A percentile compares a stretch with the other conserved stretches of the same genome.
phyloP scores from a whole-genome alignment of 2,113 vertebrate species.

The Xerus inauris region DNA sequence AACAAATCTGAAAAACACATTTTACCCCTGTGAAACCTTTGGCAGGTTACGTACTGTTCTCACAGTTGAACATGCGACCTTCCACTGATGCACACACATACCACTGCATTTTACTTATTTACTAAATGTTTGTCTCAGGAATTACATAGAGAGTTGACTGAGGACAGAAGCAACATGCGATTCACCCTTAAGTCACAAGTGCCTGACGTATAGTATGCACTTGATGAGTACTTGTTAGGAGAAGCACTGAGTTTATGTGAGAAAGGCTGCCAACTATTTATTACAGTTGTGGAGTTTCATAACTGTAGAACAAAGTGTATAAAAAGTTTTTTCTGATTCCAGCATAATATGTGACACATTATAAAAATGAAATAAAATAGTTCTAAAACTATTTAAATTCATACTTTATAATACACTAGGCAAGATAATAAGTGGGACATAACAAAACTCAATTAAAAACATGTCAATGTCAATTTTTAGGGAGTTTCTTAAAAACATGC shows the following conservation, averaged over 20 bases:
- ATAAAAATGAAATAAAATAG: slow-evolving; percentile 55
- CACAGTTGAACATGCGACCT: neutral
- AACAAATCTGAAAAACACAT: neutral
- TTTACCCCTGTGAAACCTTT: neutral
- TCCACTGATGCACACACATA: neutral
- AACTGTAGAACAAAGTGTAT: slow-evolving; percentile 27
- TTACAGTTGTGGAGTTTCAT: neutral
- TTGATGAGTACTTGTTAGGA: slow-evolving; percentile 11
- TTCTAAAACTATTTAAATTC: slow-evolving; percentile 54
- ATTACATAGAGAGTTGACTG: neutral
- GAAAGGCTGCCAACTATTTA: slow-evolving; percentile 1
- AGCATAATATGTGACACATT: slow-evolving; percentile 46
- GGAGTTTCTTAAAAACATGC: slow-evolving; percentile 57
- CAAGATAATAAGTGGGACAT: slow-evolving; percentile 5
- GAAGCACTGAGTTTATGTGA: neutral
- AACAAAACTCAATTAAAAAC: slow-evolving; percentile 55
- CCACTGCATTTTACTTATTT: neutral
- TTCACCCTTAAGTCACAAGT: neutral
- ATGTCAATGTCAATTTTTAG: slow-evolving; percentile 56
- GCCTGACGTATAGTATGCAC: neutral
- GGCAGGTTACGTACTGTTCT: neutral
- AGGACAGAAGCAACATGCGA: neutral
- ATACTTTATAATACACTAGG: slow-evolving; percentile 13
- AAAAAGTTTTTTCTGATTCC: slow-evolving; percentile 19
- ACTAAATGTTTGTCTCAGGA: neutral